Conservation (phyloP, 2,113 vertebrate genomes). For the Balaeniceps rex region DNA sequence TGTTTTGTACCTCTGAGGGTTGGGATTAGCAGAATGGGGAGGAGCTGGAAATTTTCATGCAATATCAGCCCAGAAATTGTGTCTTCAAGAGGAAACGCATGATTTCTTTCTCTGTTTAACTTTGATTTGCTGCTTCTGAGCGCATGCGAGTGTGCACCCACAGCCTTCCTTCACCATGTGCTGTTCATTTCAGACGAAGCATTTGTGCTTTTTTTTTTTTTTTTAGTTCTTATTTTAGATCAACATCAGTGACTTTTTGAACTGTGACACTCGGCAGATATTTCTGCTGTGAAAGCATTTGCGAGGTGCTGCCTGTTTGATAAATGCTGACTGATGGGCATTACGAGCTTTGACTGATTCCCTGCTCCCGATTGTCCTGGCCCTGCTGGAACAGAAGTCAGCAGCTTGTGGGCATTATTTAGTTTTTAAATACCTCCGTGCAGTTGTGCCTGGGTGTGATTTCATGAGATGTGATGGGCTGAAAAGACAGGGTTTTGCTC, state of each 20-base stretch:
- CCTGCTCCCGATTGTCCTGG: neutral
- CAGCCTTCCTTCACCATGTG: neutral
- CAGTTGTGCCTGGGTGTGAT: neutral
- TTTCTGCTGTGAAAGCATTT: constrained; percentile 46
- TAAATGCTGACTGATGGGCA: constrained; percentile 5
- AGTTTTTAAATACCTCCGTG: constrained; percentile 12
- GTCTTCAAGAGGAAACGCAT: neutral
- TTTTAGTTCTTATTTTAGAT: constrained; percentile 1
- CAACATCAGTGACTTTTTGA: neutral
- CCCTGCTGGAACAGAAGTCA: constrained; percentile 34
- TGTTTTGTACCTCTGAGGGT: neutral
- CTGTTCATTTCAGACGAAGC: neutral
- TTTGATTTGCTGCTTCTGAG: neutral
- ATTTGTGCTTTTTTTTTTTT: neutral
- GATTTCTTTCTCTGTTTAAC: neutral
- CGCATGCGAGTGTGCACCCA: neutral
- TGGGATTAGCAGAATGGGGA: neutral
- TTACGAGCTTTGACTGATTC: constrained; percentile 38
- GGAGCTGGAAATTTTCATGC: neutral
- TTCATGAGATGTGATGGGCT: constrained; percentile 19
- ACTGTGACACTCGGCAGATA: constrained; percentile 53
- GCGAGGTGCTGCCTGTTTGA: neutral
- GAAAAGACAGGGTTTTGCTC: neutral
- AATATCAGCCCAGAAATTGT: neutral
- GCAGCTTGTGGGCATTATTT: constrained; percentile 28